A percentile compares a stretch with the other conserved stretches of the same genome.
These are phyloP conservation scores for Drosophila ironensis DNA, from an alignment of 1,140 invertebrate species.

Conservation along the genomic window DNA sequence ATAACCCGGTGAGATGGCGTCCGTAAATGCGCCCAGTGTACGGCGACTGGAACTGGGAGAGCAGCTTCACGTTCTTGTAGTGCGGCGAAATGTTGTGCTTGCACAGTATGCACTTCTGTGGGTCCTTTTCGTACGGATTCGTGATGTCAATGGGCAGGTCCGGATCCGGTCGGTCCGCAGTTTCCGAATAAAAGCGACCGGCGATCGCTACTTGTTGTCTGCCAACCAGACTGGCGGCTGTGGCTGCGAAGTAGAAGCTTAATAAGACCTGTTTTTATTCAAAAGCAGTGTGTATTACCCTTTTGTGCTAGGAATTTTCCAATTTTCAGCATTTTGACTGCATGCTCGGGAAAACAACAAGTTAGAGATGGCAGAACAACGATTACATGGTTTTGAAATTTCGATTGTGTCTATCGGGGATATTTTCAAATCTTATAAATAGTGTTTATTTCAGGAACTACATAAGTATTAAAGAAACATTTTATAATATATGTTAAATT, in stretches of 20 bases:
- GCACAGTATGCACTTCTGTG: slow-evolving; percentile 92
- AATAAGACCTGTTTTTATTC: not conserved
- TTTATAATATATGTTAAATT: too few relatives aligned
- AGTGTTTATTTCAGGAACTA: too few relatives aligned
- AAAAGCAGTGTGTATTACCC: slow-evolving; percentile 18
- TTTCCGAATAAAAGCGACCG: slow-evolving; percentile 30
- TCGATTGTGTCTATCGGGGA: too few relatives aligned
- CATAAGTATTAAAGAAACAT: too few relatives aligned
- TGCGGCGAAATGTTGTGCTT: slow-evolving; percentile 90
- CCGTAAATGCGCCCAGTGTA: slow-evolving; percentile 96
- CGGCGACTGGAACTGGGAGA: slow-evolving; percentile 97
- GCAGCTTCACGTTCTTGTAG: slow-evolving; percentile 95
- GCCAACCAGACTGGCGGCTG: slow-evolving; percentile 23
- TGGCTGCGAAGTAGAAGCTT: slow-evolving; percentile 2
- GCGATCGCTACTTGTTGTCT: slow-evolving; percentile 2
- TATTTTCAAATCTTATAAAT: too few relatives aligned
- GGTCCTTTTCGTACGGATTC: slow-evolving; percentile 92
- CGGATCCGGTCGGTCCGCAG: slow-evolving; percentile 7
- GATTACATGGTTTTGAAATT: too few relatives aligned
- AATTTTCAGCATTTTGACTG: slow-evolving; percentile 53
- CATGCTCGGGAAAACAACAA: slow-evolving; percentile 11
- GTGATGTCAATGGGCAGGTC: slow-evolving; percentile 86
- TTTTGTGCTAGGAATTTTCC: slow-evolving; percentile 42
- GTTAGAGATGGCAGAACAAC: too few relatives aligned
- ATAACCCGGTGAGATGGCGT: slow-evolving; percentile 93